Evolutionary conservation across 1,140 invertebrate species (phyloP).

Genomic region (Trypoxylus dichotomus): DNA sequence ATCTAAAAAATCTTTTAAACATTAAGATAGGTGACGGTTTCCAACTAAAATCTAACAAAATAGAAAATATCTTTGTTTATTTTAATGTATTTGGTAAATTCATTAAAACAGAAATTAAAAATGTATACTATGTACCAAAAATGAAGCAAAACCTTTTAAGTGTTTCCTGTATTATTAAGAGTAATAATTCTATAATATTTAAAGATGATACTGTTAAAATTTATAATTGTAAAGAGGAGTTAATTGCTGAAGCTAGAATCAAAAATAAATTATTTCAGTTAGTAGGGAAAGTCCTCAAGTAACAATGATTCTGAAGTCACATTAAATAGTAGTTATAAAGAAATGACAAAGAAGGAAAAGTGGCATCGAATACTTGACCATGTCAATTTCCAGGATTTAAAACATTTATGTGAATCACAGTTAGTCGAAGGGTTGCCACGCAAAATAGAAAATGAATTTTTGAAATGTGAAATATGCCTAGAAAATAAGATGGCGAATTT

Average conservation of each 20-base stretch:
- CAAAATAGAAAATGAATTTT: slow-evolving; percentile 9
- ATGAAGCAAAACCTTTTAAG: slow-evolving; percentile 28
- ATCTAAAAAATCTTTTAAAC: slow-evolving; percentile 19
- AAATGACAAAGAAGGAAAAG: slow-evolving; percentile 23
- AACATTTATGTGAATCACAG: slow-evolving; percentile 19
- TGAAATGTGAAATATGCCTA: slow-evolving; percentile 20
- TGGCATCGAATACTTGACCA: slow-evolving; percentile 29
- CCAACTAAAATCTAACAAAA: slow-evolving; percentile 17
- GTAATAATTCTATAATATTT: slow-evolving; percentile 17
- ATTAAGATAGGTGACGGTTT: slow-evolving; percentile 26
- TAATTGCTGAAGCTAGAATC: slow-evolving; percentile 8
- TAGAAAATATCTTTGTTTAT: slow-evolving; percentile 17
- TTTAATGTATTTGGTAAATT: slow-evolving; percentile 22
- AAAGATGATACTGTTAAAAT: slow-evolving; percentile 25
- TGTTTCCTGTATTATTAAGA: not conserved
- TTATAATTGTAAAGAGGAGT: slow-evolving; percentile 29
- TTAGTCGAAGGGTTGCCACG: slow-evolving; percentile 14
- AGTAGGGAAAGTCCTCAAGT: not conserved
- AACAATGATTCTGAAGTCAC: not conserved
- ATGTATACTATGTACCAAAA: slow-evolving; percentile 25
- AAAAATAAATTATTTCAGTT: slow-evolving; percentile 24
- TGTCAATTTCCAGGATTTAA: slow-evolving; percentile 29
- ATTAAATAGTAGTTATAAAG: not conserved
- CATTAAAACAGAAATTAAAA: not conserved
- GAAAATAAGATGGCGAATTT: slow-evolving; percentile 30